Base-by-base conservation (phyloP, 2,888 invertebrate species). In the Lasioglossum villosulum region DNA sequence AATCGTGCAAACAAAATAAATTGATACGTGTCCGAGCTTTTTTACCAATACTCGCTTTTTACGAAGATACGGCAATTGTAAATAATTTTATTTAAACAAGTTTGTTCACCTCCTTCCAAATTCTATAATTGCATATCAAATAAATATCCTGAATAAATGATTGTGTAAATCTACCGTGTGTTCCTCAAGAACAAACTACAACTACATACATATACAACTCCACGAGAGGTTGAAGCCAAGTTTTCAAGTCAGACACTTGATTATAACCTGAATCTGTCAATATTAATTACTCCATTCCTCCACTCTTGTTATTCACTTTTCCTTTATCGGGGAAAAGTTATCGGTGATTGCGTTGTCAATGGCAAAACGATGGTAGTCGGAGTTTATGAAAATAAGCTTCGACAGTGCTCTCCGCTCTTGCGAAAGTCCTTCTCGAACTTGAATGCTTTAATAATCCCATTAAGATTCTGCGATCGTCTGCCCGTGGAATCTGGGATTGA, bases 361-460 rank as follows among this genome's bases (percentile, higher is more conserved):
- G 68, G 19, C 27, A 34, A 75, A n/a, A 4, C 48, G 56, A 2
- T 39, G 70, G 42, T 37, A 59, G 70, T 71, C 45, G 19, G n/a
- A 63, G n/a, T 37, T 71, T 76, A 56, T 37, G 30, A 66, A 74
- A 80, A 75, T 56, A 75, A 80, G 70, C 45, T 59, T 5, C 80
- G 45, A 80, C 71, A 59, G 59, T 59, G 42, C 56, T 52, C 16
- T 30, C 42, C 34, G 42, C 68, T 80, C 68, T 70, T 23, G 56
- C 27, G 75, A 30, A 45, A 45, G 19, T 45, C 23, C 14, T 76
- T 45, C 39, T 16, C 27, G 37, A 14, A 59, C 42, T 14, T 42
- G 56, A 59, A 71, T 71, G 56, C 48, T 59, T 70, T 80, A 80
- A 76, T 80, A 71, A 80, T 80, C 70, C 80, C 71, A 80, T 76